Base-by-base conservation (phyloP, 2,113 vertebrate species). In the Tautogolabrus adspersus region DNA sequence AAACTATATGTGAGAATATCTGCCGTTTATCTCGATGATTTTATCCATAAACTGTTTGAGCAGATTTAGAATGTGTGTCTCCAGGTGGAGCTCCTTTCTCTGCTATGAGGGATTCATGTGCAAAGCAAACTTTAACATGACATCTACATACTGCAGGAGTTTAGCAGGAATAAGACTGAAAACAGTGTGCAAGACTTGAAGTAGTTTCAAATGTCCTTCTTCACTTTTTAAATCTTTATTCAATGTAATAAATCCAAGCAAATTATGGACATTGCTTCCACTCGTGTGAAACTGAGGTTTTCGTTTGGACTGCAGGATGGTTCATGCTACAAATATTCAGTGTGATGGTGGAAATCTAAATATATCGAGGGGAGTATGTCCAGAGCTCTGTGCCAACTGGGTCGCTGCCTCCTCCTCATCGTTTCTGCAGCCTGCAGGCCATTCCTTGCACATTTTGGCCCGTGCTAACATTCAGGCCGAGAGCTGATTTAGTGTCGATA, bases 351-450 rank as follows among this genome's bases (percentile, higher is more conserved):
- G 37, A 66, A 67, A 74, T 81, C 71, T 84, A 82, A 57, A 82
- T 84, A 73, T 84, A 80, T 69, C 61, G 21, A 70, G 52, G 26
- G 67, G 72, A 82, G 81, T 70, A 58, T 81, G 52, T 77, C 69
- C 22, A 61, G 66, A 58, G 52, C 66, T 52, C 70, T 77, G 73
- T 81, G 79, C 77, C 84, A 84, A 82, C 60, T 85, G 76, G 81
- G 82, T 77, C 85, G 78, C 58, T 18, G 69, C 21, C 84, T 68
- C 73, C 61, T 69, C 40, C 26, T 54, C 71, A 30, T 30, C 49
- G 9, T 47, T 56, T n/a, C 75, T 23, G 66, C 5, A 3, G 55
- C 62, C 30, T 34, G 15, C 18, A 22, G 37, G 44, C 40, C 79
- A 58, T 61, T 83, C 65, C 57, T 58, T 75, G 62, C 70, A 62